phyloP scores from a whole-genome alignment of 1,140 invertebrate species.

The Agrilus planipennis region DNA sequence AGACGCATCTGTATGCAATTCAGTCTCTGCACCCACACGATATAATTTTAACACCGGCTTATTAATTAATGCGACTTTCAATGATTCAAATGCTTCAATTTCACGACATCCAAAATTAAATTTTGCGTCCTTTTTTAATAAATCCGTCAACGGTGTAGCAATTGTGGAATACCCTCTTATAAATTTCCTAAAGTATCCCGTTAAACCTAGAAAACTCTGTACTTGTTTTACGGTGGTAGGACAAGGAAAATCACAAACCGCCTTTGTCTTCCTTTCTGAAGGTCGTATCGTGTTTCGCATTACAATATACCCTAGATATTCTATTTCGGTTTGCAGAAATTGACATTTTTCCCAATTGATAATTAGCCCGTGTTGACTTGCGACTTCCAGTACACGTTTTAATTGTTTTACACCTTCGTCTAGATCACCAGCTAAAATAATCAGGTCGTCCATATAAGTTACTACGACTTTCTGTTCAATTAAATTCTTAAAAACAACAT shows the following conservation, averaged over 20 bases:
- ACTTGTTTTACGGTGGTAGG: conserved; percentile 1
- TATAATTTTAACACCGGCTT: conserved; percentile 28
- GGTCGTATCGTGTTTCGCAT: no score
- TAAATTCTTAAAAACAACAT: background rate
- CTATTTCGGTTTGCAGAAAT: no score
- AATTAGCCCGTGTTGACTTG: no score
- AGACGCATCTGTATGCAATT: conserved; percentile 23
- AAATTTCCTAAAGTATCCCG: conserved; percentile 27
- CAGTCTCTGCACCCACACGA: conserved; percentile 22
- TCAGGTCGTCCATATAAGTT: no score
- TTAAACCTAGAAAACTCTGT: conserved; percentile 5
- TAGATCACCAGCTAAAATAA: no score
- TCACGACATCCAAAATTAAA: conserved; percentile 14
- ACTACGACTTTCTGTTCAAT: no score
- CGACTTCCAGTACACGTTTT: no score
- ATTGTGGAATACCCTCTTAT: conserved; percentile 22
- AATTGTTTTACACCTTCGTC: no score
- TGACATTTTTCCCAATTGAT: no score
- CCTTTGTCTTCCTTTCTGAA: no score
- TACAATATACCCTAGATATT: no score
- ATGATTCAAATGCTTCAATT: conserved; percentile 9
- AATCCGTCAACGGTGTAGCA: conserved; percentile 19
- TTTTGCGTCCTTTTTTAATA: conserved; percentile 19
- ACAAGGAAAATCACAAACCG: conserved; percentile 1
- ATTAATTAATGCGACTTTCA: background rate